phyloP scores from a whole-genome alignment of 2,888 invertebrate species.

The Aporophyla nigra region DNA sequence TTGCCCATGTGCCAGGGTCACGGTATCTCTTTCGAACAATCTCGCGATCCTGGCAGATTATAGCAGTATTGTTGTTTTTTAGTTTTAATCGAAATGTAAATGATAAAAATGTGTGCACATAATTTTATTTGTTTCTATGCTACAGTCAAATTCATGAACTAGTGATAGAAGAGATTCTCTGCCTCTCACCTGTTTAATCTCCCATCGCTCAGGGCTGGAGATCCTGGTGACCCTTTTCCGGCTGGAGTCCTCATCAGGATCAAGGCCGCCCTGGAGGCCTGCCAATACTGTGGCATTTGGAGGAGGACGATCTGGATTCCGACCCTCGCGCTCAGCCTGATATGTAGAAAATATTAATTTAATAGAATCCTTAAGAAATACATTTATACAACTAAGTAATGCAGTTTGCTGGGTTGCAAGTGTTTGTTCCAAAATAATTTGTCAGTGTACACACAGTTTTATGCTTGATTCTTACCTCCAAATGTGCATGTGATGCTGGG shows the following conservation, averaged over 20 bases:
- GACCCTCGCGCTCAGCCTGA: slow-evolving; percentile 92
- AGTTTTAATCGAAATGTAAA: neutral
- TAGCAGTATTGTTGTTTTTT: neutral
- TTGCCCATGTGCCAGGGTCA: no score
- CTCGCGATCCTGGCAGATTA: no score
- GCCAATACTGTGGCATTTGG: slow-evolving; percentile 91
- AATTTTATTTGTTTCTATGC: no score
- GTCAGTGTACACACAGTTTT: neutral
- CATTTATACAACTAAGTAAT: neutral
- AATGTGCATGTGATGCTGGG: slow-evolving; percentile 93
- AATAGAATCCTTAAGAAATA: neutral
- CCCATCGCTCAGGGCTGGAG: slow-evolving; percentile 99
- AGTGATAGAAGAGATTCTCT: neutral
- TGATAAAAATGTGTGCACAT: neutral
- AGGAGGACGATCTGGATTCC: slow-evolving; percentile 98
- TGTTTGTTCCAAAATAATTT: neutral
- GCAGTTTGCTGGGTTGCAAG: neutral
- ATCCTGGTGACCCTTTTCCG: slow-evolving; percentile 97
- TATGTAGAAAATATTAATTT: neutral
- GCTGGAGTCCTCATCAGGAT: slow-evolving; percentile 95
- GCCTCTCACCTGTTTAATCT: slow-evolving; percentile 95
- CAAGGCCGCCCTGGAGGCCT: slow-evolving; percentile 89
- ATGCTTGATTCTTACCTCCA: slow-evolving; percentile 86
- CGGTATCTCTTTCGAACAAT: no score
- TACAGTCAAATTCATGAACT: neutral